A percentile compares a stretch with the other conserved stretches of the same genome.
Evolutionary conservation across 2,888 invertebrate species (phyloP).

Genomic region (Scaptomyza cyrtandrae): DNA sequence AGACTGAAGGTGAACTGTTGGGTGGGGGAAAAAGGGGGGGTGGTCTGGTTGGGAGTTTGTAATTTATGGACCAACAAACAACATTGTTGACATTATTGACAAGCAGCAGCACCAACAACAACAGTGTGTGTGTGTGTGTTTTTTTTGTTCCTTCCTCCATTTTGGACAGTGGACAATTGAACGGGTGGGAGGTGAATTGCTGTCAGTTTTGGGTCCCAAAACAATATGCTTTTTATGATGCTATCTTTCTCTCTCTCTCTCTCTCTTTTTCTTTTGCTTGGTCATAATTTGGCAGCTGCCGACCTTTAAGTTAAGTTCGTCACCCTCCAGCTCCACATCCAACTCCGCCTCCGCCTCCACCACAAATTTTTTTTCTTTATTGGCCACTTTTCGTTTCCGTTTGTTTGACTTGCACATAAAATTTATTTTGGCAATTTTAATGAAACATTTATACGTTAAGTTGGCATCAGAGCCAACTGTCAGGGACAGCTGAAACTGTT

Average conservation of each 20-base stretch:
- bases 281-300: conserved; percentile 65
- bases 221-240: conserved; percentile 58
- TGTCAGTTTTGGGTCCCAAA: conserved; percentile 53
- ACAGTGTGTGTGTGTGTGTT: too few relatives aligned
- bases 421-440: conserved; percentile 57
- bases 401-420: conserved; percentile 52
- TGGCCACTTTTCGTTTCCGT: conserved; percentile 37
- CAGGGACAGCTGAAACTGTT: conserved; percentile 18
- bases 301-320: conserved; percentile 41
- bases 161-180: conserved; percentile 31
- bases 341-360: too few relatives aligned
- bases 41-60: conserved; percentile 39
- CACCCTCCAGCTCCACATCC: neutral
- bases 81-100: conserved; percentile 80
- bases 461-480: neutral
- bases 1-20: neutral
- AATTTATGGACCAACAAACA: conserved; percentile 78
- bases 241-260: neutral
- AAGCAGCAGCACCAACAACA: conserved; percentile 48
- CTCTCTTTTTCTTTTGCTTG: conserved; percentile 7
- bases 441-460: conserved; percentile 56
- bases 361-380: neutral
- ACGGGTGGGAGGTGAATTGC: conserved; percentile 20
- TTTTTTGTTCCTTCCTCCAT: neutral
- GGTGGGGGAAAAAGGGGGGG: neutral